phyloP scores from a whole-genome alignment of 2,888 invertebrate species.

The Cataglyphis altisquamis region DNA sequence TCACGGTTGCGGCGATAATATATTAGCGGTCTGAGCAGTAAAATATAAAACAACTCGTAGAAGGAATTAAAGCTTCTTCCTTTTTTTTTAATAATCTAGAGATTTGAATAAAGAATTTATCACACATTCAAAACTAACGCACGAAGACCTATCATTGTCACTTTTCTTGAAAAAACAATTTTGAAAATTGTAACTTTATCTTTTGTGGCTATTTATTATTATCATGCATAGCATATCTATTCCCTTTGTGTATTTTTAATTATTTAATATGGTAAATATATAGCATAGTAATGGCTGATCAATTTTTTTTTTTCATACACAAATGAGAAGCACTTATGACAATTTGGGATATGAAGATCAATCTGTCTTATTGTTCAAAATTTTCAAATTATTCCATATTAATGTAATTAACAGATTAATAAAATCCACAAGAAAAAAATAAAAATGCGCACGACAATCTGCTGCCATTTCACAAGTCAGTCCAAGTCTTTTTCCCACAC shows the following conservation, averaged over 20 bases:
- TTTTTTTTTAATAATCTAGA: slow-evolving; percentile 46
- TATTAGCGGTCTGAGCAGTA: slow-evolving; percentile 74
- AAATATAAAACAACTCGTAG: slow-evolving; percentile 32
- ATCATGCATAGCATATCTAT: background rate
- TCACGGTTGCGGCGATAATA: slow-evolving; percentile 81
- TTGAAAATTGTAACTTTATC: background rate
- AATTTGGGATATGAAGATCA: too few species aligned
- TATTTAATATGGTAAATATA: background rate
- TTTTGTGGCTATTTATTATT: background rate
- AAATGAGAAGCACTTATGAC: too few species aligned
- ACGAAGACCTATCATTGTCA: slow-evolving; percentile 10
- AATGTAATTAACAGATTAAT: background rate
- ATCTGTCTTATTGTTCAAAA: too few species aligned
- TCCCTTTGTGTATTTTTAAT: background rate
- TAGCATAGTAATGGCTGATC: background rate
- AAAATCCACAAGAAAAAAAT: background rate
- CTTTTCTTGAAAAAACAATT: background rate
- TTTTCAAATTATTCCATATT: too few species aligned
- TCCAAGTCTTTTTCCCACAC: too few species aligned
- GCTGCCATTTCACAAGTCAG: too few species aligned
- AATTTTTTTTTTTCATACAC: too few species aligned
- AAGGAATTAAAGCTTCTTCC: slow-evolving; percentile 21
- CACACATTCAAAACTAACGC: background rate
- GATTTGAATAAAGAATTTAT: background rate
- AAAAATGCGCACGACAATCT: too few species aligned